Percentiles rank a stretch among this genome's conserved stretches.
Evolutionary conservation across 2,113 vertebrate species (phyloP).

Genomic region (Emberiza fucata): DNA sequence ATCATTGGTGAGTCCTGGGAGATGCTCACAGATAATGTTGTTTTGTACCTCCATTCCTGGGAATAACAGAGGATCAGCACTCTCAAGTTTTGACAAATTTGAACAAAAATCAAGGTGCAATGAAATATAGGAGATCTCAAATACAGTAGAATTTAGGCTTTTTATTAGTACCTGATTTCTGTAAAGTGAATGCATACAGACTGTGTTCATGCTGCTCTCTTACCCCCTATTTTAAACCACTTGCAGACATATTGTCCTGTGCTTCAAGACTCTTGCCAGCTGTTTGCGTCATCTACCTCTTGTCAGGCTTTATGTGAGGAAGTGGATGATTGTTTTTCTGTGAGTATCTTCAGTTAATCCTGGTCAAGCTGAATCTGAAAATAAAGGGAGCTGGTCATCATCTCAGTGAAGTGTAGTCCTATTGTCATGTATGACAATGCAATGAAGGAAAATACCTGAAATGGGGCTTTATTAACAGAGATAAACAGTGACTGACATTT

Average conservation of each 20-base stretch:
- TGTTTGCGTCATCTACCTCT: not conserved
- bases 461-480: not conserved
- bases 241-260: not conserved
- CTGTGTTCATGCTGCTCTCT: fast-evolving
- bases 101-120: not conserved
- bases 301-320: not conserved
- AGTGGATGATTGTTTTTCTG: not conserved
- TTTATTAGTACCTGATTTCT: not conserved
- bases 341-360: not conserved
- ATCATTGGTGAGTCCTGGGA: not conserved
- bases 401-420: not conserved
- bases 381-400: not conserved
- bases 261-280: not conserved
- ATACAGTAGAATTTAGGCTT: not conserved
- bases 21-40: not conserved
- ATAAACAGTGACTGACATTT: not conserved
- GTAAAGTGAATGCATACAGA: not conserved
- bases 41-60: not conserved
- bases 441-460: not conserved
- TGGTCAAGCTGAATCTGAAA: not conserved
- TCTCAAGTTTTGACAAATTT: not conserved
- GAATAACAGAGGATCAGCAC: not conserved
- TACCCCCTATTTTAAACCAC: not conserved
- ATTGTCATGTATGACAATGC: not conserved
- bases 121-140: not conserved